Evolutionary conservation across 2,797 vertebrate species (phyloP).

Genomic region (Falco naumanni): DNA sequence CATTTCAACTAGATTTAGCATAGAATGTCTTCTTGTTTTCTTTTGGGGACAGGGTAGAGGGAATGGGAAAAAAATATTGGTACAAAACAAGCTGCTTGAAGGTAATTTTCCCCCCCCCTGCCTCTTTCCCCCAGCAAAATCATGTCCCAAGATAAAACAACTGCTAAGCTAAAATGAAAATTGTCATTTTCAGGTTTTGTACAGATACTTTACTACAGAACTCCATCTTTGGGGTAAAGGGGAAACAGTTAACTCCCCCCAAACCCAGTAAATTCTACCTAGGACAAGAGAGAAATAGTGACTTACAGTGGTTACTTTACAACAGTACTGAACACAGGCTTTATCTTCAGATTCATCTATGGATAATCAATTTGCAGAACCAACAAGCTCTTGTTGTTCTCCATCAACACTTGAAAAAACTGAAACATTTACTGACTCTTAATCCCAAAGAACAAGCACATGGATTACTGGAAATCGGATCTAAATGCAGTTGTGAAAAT

Average conservation of each 20-base stretch:
- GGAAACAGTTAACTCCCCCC: background rate
- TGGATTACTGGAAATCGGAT: background rate
- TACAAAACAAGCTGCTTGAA: background rate
- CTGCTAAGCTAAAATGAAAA: background rate
- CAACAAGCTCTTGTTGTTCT: background rate
- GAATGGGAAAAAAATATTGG: background rate
- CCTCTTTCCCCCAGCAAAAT: background rate
- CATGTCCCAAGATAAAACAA: background rate
- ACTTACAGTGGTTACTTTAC: background rate
- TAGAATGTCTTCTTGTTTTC: background rate
- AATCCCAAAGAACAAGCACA: background rate
- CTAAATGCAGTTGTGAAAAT: background rate
- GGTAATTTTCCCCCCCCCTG: background rate
- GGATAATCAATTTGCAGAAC: background rate
- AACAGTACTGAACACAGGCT: background rate
- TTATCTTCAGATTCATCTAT: background rate
- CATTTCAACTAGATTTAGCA: background rate
- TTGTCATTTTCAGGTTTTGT: background rate
- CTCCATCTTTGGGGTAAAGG: background rate
- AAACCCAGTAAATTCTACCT: background rate
- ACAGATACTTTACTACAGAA: background rate
- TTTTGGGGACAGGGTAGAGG: background rate
- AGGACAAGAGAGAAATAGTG: background rate
- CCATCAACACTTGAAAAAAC: background rate
- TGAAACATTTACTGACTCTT: background rate